These are phyloP conservation scores for Pogonophryne albipinna DNA, from an alignment of 2,797 vertebrate species.

Conservation along the genomic window DNA sequence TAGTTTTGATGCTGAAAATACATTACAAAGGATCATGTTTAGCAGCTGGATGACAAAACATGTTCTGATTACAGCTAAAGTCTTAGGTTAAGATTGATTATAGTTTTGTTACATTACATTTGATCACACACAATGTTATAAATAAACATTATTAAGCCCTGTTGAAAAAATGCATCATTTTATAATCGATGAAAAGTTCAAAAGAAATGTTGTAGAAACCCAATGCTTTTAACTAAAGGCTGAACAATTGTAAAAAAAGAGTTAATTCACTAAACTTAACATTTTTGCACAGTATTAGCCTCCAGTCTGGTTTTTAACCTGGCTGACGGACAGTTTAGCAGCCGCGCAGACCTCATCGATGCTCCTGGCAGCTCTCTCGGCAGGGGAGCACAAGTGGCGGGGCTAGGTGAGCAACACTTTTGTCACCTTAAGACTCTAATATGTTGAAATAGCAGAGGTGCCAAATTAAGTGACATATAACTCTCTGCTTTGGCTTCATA, in stretches of 20 bases:
- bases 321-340: slow-evolving; percentile 96
- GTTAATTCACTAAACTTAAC: neutral
- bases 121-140: slow-evolving; percentile 1
- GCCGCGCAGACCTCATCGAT: slow-evolving; percentile 97
- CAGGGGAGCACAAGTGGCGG: slow-evolving; percentile 94
- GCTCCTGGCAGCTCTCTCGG: slow-evolving; percentile 96
- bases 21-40: slow-evolving; percentile 6
- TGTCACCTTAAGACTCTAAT: slow-evolving; percentile 7
- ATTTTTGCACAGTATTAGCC: slow-evolving; percentile 88
- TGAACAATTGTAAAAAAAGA: neutral
- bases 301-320: slow-evolving; percentile 97
- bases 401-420: slow-evolving; percentile 89
- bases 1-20: neutral
- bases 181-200: neutral
- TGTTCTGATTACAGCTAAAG: neutral
- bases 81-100: neutral
- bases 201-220: neutral
- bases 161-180: too few species aligned
- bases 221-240: neutral
- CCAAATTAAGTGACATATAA: slow-evolving; percentile 19
- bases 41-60: neutral
- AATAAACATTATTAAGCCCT: neutral
- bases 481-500: slow-evolving; percentile 61
- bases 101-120: neutral
- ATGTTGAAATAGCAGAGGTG: neutral